Evolutionary conservation across 2,113 vertebrate genomes (phyloP).

Genomic region (Carassius gibelio): DNA sequence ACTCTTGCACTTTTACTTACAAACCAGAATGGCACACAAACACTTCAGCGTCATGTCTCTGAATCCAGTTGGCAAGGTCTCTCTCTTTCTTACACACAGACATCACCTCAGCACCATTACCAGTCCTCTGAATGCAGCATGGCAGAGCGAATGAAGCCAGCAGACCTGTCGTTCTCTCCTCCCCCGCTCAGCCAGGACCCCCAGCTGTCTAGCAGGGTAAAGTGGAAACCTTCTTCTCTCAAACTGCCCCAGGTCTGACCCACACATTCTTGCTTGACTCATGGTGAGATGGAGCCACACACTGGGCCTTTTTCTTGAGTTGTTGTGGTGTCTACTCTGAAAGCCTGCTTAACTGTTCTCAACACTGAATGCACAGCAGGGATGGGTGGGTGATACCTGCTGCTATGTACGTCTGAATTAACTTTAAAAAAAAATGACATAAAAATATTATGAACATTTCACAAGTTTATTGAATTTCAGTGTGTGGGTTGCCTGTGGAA

Average conservation of each 20-base stretch:
- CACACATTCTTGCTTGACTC: conserved; percentile 28
- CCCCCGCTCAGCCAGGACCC: conserved; percentile 31
- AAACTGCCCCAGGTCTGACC: conserved; percentile 24
- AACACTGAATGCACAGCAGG: conserved; percentile 28
- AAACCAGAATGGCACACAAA: conserved; percentile 21
- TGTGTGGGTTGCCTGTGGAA: conserved; percentile 2
- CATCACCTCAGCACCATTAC: conserved; percentile 34
- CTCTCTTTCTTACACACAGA: conserved; percentile 1
- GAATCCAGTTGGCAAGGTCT: conserved; percentile 30
- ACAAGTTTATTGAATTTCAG: conserved; percentile 24
- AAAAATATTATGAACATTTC: not conserved
- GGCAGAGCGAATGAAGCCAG: conserved; percentile 33
- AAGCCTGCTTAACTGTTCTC: conserved; percentile 45
- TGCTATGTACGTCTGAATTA: not conserved
- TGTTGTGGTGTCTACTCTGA: conserved; percentile 40
- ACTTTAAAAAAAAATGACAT: too few relatives aligned
- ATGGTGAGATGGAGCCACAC: conserved; percentile 29
- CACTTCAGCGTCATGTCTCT: conserved; percentile 17
- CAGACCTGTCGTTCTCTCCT: conserved; percentile 35
- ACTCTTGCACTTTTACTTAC: not conserved
- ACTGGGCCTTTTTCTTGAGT: conserved; percentile 32
- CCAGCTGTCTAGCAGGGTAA: conserved; percentile 34
- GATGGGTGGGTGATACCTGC: conserved; percentile 11
- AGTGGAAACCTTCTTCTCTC: conserved; percentile 38
- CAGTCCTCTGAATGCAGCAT: conserved; percentile 28